Base-by-base conservation (phyloP, 2,888 invertebrate species). In the Lingula anatina region DNA sequence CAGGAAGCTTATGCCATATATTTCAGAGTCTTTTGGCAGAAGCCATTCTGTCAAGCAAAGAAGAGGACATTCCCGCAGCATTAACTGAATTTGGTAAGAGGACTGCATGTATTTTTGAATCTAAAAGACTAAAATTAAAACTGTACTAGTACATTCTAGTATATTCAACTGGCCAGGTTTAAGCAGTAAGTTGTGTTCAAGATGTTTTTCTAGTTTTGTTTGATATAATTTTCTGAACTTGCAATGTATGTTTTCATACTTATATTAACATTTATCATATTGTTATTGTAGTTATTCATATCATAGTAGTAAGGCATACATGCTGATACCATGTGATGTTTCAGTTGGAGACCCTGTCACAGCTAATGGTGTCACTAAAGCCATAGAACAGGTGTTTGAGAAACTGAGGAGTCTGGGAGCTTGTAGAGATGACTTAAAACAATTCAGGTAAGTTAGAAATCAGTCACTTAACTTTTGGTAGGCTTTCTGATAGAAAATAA, bases 41-140 rank as follows among this genome's bases (percentile, higher is more conserved):
- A 42, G 84, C 84, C 49, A 77, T 86, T 60, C 81, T 80, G 46
- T 82, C 84, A 62, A 84, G 85, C 57, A n/a, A n/a, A n/a, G 80
- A 57, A 37, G 55, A 60, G 9, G 20, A 49, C 36, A 46, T 64
- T 20, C 60, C 64, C 24, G 57, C 62, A n/a, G 41, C 64, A 4
- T 47, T 64, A 5, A 57, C 62, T 39, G 43, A 49, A 39, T 49
- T 63, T 42, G 50, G 65, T 62, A 55, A 54, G 48, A n/a, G n/a
- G 15, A 31, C 25, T n/a, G 38, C 25, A 44, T 40, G n/a, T n/a
- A n/a, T n/a, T n/a, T n/a, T n/a, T n/a, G n/a, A n/a, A n/a, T n/a
- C n/a, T n/a, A n/a, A n/a, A n/a, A n/a, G n/a, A n/a, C n/a, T n/a
- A n/a, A n/a, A n/a, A n/a, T n/a, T n/a, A n/a, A n/a, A n/a, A n/a